Base-by-base conservation (phyloP, 2,797 vertebrate genomes). In the Melanotaenia parkinsoni region DNA sequence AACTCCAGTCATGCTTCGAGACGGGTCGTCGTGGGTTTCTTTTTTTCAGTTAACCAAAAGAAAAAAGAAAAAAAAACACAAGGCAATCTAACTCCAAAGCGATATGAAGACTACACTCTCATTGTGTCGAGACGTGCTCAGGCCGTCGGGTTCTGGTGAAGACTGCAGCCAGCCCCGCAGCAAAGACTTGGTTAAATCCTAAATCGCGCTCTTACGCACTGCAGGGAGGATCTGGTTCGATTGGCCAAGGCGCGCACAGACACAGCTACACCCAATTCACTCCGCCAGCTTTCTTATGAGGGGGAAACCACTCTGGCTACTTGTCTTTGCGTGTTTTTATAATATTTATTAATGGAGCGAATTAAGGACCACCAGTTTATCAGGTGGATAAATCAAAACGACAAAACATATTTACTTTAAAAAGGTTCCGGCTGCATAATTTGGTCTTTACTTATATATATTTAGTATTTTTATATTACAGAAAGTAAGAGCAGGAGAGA, bases 151-250 rank as follows among this genome's bases (percentile, higher is more conserved):
- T 92, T 95, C 94, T 95, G 94, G 86, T 94, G 95, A 95, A 94
- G 95, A 97, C 97, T 96, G 96, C 95, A 95, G 94, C 94, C 95
- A 95, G 95, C 94, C 95, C 93, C 93, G 91, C 95, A 96, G 97
- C 95, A 96, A 94, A 95, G 96, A 96, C 96, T 96, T 97, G 97
- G 96, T 98, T 98, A 98, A 98, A 97, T 98, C 96, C 96, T 95
- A 96, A 97, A 97, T 95, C 96, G 96, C 95, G 94, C 97, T 97
- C 95, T 98, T 98, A 98, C 98, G 97, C 97, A 97, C 97, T 97
- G 96, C 95, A 95, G 97, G 98, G 96, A 97, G 97, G 98, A 97
- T 96, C 96, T 95, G 97, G 96, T 96, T 96, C 96, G 95, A 98
- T 98, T 98, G 98, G 98, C 96, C 96, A 96, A 95, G 94, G 95